Evolutionary conservation across 2,797 vertebrate species (phyloP).

Genomic region (Thunnus albacares): DNA sequence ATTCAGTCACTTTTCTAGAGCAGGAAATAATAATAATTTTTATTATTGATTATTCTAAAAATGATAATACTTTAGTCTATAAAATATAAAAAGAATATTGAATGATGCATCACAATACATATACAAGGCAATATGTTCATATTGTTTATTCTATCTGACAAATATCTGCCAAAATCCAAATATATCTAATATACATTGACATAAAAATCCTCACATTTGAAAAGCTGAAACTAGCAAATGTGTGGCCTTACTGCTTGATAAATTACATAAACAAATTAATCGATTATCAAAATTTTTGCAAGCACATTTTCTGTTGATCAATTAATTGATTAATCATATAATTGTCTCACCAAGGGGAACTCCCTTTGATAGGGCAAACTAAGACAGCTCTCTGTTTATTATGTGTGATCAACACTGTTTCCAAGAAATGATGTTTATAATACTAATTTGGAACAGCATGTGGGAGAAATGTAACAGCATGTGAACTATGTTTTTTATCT

Average conservation of each 20-base stretch:
- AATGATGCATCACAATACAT: no score
- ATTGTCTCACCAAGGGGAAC: not conserved
- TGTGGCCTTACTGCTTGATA: not conserved
- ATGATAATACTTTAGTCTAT: not conserved
- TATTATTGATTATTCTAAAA: not conserved
- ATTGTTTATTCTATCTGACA: no score
- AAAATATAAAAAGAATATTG: not conserved
- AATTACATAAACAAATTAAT: not conserved
- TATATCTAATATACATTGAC: not conserved
- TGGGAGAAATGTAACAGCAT: no score
- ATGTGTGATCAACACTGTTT: not conserved
- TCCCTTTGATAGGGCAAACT: not conserved
- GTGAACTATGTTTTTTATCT: no score
- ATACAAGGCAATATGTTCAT: no score
- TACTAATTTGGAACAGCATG: not conserved
- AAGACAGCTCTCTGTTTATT: not conserved
- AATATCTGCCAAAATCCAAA: no score
- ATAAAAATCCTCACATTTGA: not conserved
- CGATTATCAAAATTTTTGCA: not conserved
- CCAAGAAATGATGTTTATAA: not conserved
- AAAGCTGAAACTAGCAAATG: no score
- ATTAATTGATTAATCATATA: not conserved
- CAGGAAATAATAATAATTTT: not conserved
- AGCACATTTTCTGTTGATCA: not conserved
- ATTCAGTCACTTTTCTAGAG: not conserved